Evolutionary conservation across 2,888 invertebrate genomes (phyloP), one percentile per base, ranked within the genome.

Genomic region (Caradrina kadenii): DNA sequence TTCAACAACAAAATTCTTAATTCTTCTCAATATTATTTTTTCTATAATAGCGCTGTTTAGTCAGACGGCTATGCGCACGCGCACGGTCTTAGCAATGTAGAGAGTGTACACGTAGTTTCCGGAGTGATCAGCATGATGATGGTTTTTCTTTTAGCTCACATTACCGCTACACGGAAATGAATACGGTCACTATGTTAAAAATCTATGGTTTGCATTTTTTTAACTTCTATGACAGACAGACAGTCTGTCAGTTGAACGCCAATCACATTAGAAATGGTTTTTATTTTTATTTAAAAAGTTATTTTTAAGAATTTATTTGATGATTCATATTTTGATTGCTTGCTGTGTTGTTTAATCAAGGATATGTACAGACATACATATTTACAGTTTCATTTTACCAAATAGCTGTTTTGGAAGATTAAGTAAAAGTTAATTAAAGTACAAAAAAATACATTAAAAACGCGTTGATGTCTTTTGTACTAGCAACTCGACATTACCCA

Each of bases 401-500:
- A 31, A 35, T 8, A 6, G 8, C 42, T 15, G 15, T 42, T 13
- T 2, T 42, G 11, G 13, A 11, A 11, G 13, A 42, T 42, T 42
- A 11, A 42, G 7, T 42, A 42, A 42, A 42, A 42, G 10, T 10
- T 10, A 42, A 11, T 10, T 15, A 8, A 35, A 8, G 7, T 7
- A 35, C 8, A 35, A 35, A 31, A 4, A 31, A 35, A 35, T 35
- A 35, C 35, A 35, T 35, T 8, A 35, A 35, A 35, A 35, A 35
- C 35, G 77, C 83, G 83, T 81, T 82, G 69, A 82, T 77, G 80
- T 81, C 83, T 81, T 81, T 81, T 66, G 65, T 66, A 70, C 26
- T n/a, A 45, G 13, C 15, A 45, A 42, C 5, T 35, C 2, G 15
- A 55, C 8, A 4, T 69, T n/a, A n/a, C 22, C 13, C 10, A 48